Conservation (phyloP, 2,888 invertebrate genomes). For the Erebia palarica region DNA sequence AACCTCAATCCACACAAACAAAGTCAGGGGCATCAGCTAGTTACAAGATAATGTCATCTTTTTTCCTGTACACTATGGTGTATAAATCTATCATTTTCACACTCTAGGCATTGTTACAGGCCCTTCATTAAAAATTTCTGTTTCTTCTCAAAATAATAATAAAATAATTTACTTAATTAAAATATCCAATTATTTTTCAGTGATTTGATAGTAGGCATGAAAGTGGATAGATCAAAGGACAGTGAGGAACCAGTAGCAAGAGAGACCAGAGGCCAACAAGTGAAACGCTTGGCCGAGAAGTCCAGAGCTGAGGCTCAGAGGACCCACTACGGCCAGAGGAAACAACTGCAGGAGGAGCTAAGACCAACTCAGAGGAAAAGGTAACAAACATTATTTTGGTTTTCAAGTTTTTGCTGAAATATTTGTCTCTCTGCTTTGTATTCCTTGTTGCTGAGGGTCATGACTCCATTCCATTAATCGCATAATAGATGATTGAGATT, state of each 20-base stretch:
- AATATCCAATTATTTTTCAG: constrained; percentile 64
- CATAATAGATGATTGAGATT: no score
- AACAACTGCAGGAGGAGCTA: constrained; percentile 32
- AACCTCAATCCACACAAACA: no score
- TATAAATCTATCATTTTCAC: no score
- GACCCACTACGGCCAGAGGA: constrained; percentile 55
- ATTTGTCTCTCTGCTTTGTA: no score
- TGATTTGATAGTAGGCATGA: constrained; percentile 89
- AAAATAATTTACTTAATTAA: not conserved
- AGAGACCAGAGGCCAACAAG: constrained; percentile 78
- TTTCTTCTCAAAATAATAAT: not conserved
- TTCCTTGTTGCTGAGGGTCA: no score
- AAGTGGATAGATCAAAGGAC: constrained; percentile 84
- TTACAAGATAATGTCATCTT: no score
- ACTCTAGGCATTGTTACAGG: no score
- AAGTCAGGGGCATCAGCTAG: no score
- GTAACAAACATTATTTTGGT: constrained; percentile 19
- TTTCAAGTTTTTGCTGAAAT: not conserved
- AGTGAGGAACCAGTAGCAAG: constrained; percentile 49
- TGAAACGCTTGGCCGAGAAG: constrained; percentile 72
- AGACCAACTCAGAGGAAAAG: constrained; percentile 24
- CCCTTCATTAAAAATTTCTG: no score
- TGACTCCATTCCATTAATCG: no score
- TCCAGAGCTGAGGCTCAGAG: constrained; percentile 49
- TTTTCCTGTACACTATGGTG: no score